These are phyloP conservation scores for Lymantria monacha DNA, from an alignment of 2,888 invertebrate genomes.

Conservation along the genomic window DNA sequence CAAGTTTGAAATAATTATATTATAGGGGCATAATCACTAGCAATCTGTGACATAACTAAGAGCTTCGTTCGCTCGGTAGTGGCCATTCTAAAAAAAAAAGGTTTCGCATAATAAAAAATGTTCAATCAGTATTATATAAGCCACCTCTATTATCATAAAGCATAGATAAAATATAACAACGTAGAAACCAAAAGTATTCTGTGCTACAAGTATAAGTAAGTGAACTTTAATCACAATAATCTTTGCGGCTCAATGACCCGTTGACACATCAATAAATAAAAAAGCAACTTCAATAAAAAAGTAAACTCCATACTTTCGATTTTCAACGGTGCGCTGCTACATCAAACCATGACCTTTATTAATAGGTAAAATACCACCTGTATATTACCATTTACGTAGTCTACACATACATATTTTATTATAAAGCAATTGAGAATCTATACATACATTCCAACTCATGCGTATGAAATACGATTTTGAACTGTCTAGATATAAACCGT, in stretches of 20 bases:
- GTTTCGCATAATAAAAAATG: too few relatives aligned
- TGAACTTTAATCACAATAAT: constrained; percentile 2
- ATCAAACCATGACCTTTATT: neutral
- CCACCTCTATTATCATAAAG: too few relatives aligned
- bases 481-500: too few relatives aligned
- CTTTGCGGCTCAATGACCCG: neutral
- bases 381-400: constrained; percentile 12
- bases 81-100: too few relatives aligned
- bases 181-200: too few relatives aligned
- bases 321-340: neutral
- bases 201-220: neutral
- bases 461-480: too few relatives aligned
- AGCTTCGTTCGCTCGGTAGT: too few relatives aligned
- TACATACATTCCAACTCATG: constrained; percentile 6
- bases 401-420: constrained; percentile 17
- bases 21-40: too few relatives aligned
- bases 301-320: neutral
- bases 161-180: too few relatives aligned
- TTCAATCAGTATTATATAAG: too few relatives aligned
- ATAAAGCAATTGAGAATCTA: constrained; percentile 10
- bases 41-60: too few relatives aligned
- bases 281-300: neutral
- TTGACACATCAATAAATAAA: neutral
- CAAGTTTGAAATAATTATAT: too few relatives aligned
- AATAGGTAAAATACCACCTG: neutral